Evolutionary conservation across 1,140 invertebrate genomes (phyloP).

Genomic region (Drosophila oshimai): DNA sequence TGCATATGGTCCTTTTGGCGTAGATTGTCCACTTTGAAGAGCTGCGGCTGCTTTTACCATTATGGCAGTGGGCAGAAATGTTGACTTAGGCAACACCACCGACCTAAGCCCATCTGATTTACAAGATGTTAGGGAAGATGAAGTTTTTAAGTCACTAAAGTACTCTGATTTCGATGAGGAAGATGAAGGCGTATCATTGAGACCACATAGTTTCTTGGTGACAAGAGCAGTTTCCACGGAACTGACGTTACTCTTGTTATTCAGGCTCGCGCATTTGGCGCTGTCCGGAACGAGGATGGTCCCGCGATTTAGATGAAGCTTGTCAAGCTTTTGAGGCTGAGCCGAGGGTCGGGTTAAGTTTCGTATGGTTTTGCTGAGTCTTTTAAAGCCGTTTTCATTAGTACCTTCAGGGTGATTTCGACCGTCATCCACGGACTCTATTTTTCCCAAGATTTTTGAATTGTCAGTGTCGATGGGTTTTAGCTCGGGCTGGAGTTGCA

Average conservation of each 20-base stretch:
- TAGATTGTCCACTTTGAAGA: no score
- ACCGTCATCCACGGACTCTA: no score
- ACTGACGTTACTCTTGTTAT: background rate
- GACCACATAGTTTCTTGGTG: background rate
- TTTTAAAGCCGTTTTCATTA: no score
- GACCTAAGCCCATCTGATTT: background rate
- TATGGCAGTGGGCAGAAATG: background rate
- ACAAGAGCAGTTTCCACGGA: constrained; percentile 10
- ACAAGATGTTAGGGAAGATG: no score
- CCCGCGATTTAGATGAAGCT: background rate
- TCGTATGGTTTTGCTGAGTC: no score
- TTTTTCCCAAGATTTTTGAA: no score
- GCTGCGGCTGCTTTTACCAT: no score
- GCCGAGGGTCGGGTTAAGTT: background rate
- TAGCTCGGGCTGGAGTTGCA: background rate
- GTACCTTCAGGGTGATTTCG: no score
- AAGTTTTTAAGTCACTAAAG: no score
- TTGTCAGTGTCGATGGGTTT: background rate
- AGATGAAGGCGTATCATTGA: background rate
- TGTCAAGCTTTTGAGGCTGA: background rate
- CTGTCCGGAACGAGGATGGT: background rate
- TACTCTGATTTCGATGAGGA: no score
- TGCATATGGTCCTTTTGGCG: no score
- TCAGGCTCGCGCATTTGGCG: constrained; percentile 3
- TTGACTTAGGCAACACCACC: background rate